Conservation (phyloP, 2,113 vertebrate genomes). For the Brachirus orientalis region DNA sequence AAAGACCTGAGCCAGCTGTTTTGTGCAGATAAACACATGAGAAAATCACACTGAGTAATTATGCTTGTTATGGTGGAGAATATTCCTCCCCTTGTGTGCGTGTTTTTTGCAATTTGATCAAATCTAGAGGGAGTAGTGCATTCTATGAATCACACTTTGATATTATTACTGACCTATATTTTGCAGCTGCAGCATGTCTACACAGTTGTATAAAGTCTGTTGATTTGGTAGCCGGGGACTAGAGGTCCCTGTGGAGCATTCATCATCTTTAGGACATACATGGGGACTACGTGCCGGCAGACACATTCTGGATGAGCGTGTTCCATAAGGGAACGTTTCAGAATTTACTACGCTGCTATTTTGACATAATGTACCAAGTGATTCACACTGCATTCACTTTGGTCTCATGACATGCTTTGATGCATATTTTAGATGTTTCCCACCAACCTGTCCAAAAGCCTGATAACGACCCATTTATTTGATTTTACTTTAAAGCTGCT, state of each 20-base stretch:
- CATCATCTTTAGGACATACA: constrained; percentile 31
- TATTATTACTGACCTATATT: constrained; percentile 67
- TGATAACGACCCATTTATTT: too few species aligned
- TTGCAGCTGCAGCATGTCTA: constrained; percentile 54
- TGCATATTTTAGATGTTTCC: too few species aligned
- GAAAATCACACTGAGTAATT: constrained; percentile 15
- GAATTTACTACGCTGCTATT: constrained; percentile 10
- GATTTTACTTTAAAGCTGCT: too few species aligned
- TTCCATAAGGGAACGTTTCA: constrained; percentile 23
- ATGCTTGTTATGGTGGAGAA: background rate
- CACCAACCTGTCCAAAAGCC: too few species aligned
- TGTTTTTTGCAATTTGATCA: constrained; percentile 14
- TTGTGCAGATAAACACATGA: constrained; percentile 16
- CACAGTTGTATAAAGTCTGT: constrained; percentile 23
- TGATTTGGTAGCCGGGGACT: constrained; percentile 42
- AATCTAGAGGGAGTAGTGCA: constrained; percentile 44
- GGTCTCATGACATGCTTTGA: background rate
- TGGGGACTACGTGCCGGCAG: constrained; percentile 45
- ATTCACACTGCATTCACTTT: constrained; percentile 9
- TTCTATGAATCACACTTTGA: constrained; percentile 49
- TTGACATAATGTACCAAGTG: constrained; percentile 1
- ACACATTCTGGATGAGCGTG: constrained; percentile 30
- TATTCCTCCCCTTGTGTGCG: background rate
- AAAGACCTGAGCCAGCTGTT: background rate
- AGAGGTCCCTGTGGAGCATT: constrained; percentile 33